phyloP scores from a whole-genome alignment of 2,797 vertebrate species.

The Balearica regulorum region DNA sequence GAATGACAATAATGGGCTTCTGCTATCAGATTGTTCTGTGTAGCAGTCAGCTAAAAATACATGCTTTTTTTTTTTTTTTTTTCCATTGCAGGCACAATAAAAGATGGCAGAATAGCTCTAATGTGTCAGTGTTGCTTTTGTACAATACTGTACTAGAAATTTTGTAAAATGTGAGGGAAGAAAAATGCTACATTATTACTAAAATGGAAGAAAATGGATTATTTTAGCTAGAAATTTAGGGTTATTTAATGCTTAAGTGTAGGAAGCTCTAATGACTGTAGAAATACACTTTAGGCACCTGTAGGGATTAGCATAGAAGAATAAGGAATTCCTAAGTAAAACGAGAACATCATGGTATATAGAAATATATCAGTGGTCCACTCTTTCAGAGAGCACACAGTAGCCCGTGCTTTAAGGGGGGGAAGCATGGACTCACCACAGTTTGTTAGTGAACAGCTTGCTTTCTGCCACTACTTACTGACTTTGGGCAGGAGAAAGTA shows the following conservation, averaged over 20 bases:
- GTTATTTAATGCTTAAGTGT: constrained; percentile 2
- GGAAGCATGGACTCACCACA: background rate
- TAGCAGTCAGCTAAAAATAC: constrained; percentile 25
- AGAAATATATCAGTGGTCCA: fast-evolving
- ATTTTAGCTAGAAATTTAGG: background rate
- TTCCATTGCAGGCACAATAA: background rate
- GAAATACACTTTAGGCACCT: background rate
- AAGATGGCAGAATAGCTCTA: background rate
- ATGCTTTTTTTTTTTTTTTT: background rate
- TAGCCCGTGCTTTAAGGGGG: background rate
- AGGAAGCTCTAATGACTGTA: background rate
- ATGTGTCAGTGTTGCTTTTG: background rate
- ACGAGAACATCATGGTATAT: background rate
- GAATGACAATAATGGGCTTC: constrained; percentile 19
- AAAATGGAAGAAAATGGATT: background rate
- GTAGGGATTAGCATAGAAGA: background rate
- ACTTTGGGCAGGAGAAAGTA: background rate
- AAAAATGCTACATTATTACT: background rate
- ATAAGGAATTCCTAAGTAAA: background rate
- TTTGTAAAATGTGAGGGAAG: background rate
- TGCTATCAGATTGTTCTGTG: background rate
- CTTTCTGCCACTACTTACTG: background rate
- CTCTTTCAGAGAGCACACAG: background rate
- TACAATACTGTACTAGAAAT: background rate
- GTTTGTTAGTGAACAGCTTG: background rate